phyloP scores from a whole-genome alignment of 92 coral and sea anemone species.

The Diadumene lineata region DNA sequence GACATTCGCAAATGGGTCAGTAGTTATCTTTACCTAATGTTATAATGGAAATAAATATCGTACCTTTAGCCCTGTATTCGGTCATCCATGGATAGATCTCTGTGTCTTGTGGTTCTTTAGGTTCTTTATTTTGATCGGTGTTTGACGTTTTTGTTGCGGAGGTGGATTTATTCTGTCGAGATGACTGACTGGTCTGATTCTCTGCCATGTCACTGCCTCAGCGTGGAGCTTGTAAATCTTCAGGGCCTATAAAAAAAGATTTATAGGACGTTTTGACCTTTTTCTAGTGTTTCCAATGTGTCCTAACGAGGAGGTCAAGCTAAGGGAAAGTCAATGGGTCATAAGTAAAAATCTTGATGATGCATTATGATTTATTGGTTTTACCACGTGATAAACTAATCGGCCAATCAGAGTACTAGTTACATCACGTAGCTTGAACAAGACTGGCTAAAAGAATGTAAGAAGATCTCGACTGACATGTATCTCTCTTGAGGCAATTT shows the following conservation, averaged over 20 bases:
- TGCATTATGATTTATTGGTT: constrained; percentile 76
- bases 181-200: constrained; percentile 17
- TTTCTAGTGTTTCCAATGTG: constrained; percentile 31
- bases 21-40: not conserved
- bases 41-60: constrained; percentile 12
- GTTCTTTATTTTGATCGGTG: constrained; percentile 2
- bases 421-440: constrained; percentile 14
- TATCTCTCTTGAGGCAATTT: constrained; percentile 19
- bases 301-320: constrained; percentile 60
- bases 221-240: constrained; percentile 36
- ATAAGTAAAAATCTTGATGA: constrained; percentile 66
- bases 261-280: constrained; percentile 70
- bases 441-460: constrained; percentile 21
- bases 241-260: constrained; percentile 35
- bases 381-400: constrained; percentile 59
- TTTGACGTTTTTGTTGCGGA: not conserved
- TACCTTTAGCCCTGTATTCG: constrained; percentile 90
- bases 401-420: constrained; percentile 59
- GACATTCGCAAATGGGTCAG: constrained; percentile 12
- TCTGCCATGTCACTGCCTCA: constrained; percentile 54
- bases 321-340: constrained; percentile 18
- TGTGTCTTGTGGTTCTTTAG: no score
- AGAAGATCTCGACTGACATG: constrained; percentile 21
- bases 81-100: constrained; percentile 94
- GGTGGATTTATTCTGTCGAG: not conserved